Evolutionary conservation across 2,888 invertebrate species (phyloP), one percentile per base, ranked within the genome.

Genomic region (Congeria kusceri): DNA sequence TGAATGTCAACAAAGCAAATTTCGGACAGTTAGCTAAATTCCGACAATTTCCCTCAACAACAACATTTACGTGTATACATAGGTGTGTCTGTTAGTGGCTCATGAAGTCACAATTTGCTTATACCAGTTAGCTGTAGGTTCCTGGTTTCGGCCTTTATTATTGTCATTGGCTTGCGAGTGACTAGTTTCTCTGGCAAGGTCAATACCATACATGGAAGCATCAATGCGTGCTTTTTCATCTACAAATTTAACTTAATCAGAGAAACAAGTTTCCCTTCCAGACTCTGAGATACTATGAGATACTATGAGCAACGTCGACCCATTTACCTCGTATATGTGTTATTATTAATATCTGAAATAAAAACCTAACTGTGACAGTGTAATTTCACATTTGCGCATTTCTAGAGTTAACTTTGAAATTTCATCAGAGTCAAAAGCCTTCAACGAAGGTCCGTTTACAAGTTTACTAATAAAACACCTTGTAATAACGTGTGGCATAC

Each of bases 271-370:
- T 13, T 53, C 53, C 15, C 46, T 46, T 11, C 46, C 46, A 15
- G 46, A 46, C 46, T 46, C 46, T 11, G n/a, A n/a, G n/a, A n/a
- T n/a, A n/a, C n/a, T n/a, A n/a, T n/a, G 46, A 13, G 15, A 15
- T 46, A 13, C 13, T 13, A 46, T 46, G 46, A 13, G 46, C 46
- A 46, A 46, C 46, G 13, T 53, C 53, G 53, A 13, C 15, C 53
- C 53, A 53, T 53, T 53, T 53, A 53, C 53, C 5, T 53, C 53
- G 53, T n/a, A 53, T 15, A 53, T 53, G 15, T 15, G 13, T 53
- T 13, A 15, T 13, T 53, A 53, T 53, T 5, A 53, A 53, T 53
- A 15, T 53, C 53, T n/a, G 53, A n/a, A 53, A n/a, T 53, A 7
- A 13, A 53, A 53, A 23, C 53, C 53, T 53, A 20, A 23, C 53